Base-by-base conservation (phyloP, 2,113 vertebrate genomes). In the Malurus cyaneus region DNA sequence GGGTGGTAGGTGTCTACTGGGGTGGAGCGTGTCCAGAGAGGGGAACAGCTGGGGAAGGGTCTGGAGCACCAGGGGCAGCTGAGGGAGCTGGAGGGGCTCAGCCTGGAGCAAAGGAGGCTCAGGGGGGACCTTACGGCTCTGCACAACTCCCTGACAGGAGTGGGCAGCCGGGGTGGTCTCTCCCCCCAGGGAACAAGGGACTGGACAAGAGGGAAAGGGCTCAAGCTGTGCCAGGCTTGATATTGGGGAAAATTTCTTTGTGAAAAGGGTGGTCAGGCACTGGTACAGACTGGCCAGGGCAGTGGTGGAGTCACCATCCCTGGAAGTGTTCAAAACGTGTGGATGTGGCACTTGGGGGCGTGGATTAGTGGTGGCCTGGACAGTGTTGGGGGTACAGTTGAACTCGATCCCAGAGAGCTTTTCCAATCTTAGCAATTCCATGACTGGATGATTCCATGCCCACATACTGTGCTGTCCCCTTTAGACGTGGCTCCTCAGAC, bases 1-100 rank as follows among this genome's bases (percentile, higher is more conserved):
- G 49, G 16, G 9, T 83, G 64, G 39, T 26, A 14, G 13, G 12
- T 2, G 1, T 32, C 42, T 73, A 36, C 32, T 52, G 78, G 39
- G 13, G 4, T 67, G 53, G 21, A 23, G 18, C 0, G 0, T 66
- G 46, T 26, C 32, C 36, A 28, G 54, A 5, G 46, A 52, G 23
- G 46, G 46, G 32, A 60, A 21, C 2, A 4, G 34, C 42, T 57
- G 71, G 36, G 71, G 10, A 50, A 59, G 53, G 53, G 21, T 2
- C 36, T 77, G 72, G 69, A 74, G 53, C 53, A 5, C 18, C 53
- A 29, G 39, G n/a, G 74, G 46, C 0, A 1, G 12, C 61, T 60
- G 78, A 41, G 24, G 69, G 53, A 53, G 46, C 32, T 72, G n/a
- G 1, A 14, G 21, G 46, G 5, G 1, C 15, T 74, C n/a, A 89